Base-by-base conservation (phyloP, 2,888 invertebrate species). In the Hirtodrosophila trivittata region DNA sequence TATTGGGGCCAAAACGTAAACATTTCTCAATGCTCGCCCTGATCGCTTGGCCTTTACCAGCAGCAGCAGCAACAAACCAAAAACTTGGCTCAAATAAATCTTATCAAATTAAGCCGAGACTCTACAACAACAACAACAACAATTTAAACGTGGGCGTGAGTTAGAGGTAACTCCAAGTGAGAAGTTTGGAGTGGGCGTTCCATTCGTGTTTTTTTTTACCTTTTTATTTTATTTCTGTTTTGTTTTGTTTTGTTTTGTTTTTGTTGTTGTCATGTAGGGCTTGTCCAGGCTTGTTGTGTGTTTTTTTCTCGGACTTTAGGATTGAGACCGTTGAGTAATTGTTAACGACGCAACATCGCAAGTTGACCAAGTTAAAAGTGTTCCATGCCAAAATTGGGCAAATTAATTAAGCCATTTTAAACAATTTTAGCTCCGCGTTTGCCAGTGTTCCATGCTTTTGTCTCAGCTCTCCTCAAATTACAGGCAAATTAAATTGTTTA, bases 31-130 rank as follows among this genome's bases (percentile, higher is more conserved):
- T 65, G 66, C 50, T 51, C 49, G 51, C 41, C 16, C 50, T 35
- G 52, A 54, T 56, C 60, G 59, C 52, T 65, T 73, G 81, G 77
- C 80, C 81, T 77, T 83, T 78, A 69, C 46, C 45, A 50, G 42
- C 43, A 35, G 12, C 47, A 50, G 49, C 32, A 32, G 18, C 25
- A 25, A 35, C 18, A 18, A 21, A 52, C 26, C 47, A 42, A 63
- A 55, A 69, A 57, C 86, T 68, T 82, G 63, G 75, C 54, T 78
- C 73, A 82, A 81, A 86, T 81, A 81, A 86, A 86, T 81, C 86
- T 81, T 81, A 86, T 81, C 86, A 86, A 81, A 86, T 81, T 86
- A 86, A 86, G 84, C 62, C 75, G 63, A 68, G 78, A 77, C 75
- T 63, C 45, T 45, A 64, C 64, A 62, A 63, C 70, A 73, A 65